phyloP scores from a whole-genome alignment of 2,888 invertebrate genomes.

The Tetragnatha montana region DNA sequence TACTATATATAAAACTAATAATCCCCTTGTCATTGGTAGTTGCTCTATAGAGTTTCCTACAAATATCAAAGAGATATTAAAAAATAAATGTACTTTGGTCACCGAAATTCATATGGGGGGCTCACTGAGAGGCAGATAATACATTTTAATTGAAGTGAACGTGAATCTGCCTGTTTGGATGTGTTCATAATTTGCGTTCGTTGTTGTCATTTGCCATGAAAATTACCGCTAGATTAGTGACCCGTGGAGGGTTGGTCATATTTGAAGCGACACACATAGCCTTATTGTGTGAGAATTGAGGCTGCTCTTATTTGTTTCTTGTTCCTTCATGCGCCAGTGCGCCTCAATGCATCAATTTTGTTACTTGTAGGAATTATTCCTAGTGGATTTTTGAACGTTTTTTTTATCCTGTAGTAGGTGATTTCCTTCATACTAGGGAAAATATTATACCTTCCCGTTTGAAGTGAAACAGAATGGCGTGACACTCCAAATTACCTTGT shows the following conservation, averaged over 20 bases:
- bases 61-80: too few species aligned
- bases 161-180: neutral
- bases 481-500: too few species aligned
- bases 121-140: too few species aligned
- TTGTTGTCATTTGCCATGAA: constrained; percentile 14
- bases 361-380: neutral
- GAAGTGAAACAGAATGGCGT: too few species aligned
- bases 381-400: neutral
- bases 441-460: too few species aligned
- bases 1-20: too few species aligned
- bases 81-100: too few species aligned
- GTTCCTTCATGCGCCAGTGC: neutral
- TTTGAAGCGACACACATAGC: constrained; percentile 48
- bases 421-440: too few species aligned
- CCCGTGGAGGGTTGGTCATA: constrained; percentile 60
- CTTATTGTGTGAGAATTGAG: constrained; percentile 45
- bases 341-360: neutral
- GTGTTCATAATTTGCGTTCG: constrained; percentile 1
- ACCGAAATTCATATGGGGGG: too few species aligned
- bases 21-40: too few species aligned
- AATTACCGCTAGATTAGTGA: constrained; percentile 41
- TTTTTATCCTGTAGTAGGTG: neutral
- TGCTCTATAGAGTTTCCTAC: too few species aligned
- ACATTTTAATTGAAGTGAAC: too few species aligned
- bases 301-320: constrained; percentile 5